Evolutionary conservation across 2,113 vertebrate genomes (phyloP), one percentile per base, ranked within the genome.

Genomic region (Brachionichthys hirsutus): DNA sequence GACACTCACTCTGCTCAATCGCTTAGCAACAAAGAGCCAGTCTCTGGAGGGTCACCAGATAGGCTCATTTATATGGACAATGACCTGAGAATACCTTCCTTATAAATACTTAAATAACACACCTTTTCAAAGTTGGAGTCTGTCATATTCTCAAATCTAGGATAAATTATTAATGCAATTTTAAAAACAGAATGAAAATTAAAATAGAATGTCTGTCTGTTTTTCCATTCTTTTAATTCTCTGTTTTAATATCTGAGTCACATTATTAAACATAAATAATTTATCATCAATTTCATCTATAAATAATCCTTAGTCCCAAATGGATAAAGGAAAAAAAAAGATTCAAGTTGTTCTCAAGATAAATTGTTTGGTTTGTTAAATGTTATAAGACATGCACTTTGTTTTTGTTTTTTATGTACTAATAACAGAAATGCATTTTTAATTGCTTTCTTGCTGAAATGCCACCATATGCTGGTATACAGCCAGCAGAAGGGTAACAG

Each of bases 11-110:
- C 50, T 62, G 48, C 44, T 2, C n/a, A 75, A 84, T 78, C 41
- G 73, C 79, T 82, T 73, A 77, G 78, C 75, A 83, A 81, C 83
- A 65, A 51, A 53, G 59, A 36, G 60, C 44, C 72, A 61, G 50
- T 81, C 24, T 47, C 41, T 51, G 11, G 11, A 6, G 73, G 55
- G 69, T 67, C 19, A 9, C 41, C 42, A 59, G 15, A 70, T 55
- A 43, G 62, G 24, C 57, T 70, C 35, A 54, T 22, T 56, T 70
- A 12, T 35, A 20, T 12, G 24, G 24, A 30, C 4, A 30, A 30
- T 30, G 24, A 30, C 24, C 24, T 30, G 24, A 30, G 24, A 30
- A 30, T 8, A 30, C 24, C 24, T 30, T 30, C 24, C 24, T 30
- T 4, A 30, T 30, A 30, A 30, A 30, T 12, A 9, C 38, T 58